Evolutionary conservation across 2,888 invertebrate species (phyloP).

Genomic region (Brenthis ino): DNA sequence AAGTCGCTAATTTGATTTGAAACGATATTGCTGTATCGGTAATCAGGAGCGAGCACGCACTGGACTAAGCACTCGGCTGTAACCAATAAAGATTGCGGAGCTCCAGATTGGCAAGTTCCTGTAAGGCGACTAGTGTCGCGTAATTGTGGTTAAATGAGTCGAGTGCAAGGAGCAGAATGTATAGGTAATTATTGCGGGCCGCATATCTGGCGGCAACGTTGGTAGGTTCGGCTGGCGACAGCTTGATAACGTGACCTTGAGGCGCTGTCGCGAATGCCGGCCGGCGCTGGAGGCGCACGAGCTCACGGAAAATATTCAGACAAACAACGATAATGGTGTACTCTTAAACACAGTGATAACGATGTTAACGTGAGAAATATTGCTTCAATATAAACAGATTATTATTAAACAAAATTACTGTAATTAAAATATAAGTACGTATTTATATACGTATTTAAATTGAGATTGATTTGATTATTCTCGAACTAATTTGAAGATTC

Average conservation of each 20-base stretch:
- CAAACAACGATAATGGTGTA: slow-evolving; percentile 70
- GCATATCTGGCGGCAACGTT: slow-evolving; percentile 41
- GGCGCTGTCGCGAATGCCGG: slow-evolving; percentile 72
- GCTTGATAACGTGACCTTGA: slow-evolving; percentile 81
- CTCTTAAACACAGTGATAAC: slow-evolving; percentile 60
- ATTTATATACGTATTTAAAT: background rate
- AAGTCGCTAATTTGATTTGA: slow-evolving; percentile 74
- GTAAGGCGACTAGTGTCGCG: slow-evolving; percentile 63
- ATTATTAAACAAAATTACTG: slow-evolving; percentile 3
- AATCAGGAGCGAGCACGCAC: slow-evolving; percentile 69
- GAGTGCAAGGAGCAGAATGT: slow-evolving; percentile 41
- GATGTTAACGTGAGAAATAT: slow-evolving; percentile 48
- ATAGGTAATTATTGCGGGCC: slow-evolving; percentile 40
- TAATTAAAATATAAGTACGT: slow-evolving; percentile 9
- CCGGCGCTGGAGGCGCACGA: slow-evolving; percentile 70
- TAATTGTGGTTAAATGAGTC: slow-evolving; percentile 46
- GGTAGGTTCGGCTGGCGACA: slow-evolving; percentile 64
- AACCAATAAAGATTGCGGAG: slow-evolving; percentile 70
- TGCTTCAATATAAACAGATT: slow-evolving; percentile 35
- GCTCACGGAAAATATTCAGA: slow-evolving; percentile 74
- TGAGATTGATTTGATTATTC: background rate
- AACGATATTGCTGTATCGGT: slow-evolving; percentile 61
- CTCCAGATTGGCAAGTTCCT: slow-evolving; percentile 77
- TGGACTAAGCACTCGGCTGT: slow-evolving; percentile 53
- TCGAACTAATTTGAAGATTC: background rate